Base-by-base conservation (phyloP, 2,113 vertebrate species). In the Protomyctophum bolini region DNA sequence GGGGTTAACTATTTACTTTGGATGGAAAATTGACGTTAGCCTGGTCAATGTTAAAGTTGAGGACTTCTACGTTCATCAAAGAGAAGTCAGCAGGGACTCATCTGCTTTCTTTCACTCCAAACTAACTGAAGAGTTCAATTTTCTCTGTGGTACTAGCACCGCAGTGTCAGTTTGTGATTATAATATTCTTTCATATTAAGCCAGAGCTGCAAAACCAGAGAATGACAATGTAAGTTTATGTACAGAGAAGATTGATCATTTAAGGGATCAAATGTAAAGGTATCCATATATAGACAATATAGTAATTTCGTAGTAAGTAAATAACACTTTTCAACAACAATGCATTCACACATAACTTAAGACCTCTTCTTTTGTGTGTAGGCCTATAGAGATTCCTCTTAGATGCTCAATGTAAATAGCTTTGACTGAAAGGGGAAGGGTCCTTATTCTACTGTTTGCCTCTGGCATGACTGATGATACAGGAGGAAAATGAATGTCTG, bases 21-120 rank as follows among this genome's bases (percentile, higher is more conserved):
- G 58, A 68, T 68, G 45, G 15, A 10, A 68, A 57, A 11, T n/a
- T 76, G 15, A 51, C 28, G 50, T 61, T 46, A 28, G 14, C 79
- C 87, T 89, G 86, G 15, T 73, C 77, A 74, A 70, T 73, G 72
- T 87, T 51, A 8, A 47, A 60, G 70, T 68, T 74, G 28, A 63
- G 76, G 68, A 77, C 58, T 48, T 9, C 47, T 45, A 62, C 66
- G 80, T 74, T 82, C 70, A 61, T 85, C 79, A 82, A 81, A 88
- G 72, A 70, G 71, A 56, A 83, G 78, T 75, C 73, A 52, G 61
- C 55, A 54, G 63, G 73, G 78, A 81, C 47, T 77, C 81, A 57
- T 83, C 88, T 91, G 90, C 68, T 89, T 87, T 85, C 56, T 63
- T 8, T 90, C 88, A 82, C 63, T 1, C 65, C 41, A 49, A 82